Conservation (phyloP, 2,888 invertebrate genomes). For the Mesorhabditis spiculigera region DNA sequence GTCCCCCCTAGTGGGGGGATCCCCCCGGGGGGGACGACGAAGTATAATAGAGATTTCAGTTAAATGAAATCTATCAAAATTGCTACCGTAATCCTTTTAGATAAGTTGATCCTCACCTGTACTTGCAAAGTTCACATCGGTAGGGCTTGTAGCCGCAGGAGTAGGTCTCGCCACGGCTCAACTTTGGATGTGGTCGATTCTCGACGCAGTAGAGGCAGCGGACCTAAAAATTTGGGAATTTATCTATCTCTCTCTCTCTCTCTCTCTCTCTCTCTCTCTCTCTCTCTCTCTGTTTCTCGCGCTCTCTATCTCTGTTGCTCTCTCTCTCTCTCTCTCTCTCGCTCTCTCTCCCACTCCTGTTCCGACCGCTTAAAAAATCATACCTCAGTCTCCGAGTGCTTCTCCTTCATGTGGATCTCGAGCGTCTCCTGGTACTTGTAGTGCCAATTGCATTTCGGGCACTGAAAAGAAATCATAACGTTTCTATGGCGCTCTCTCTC, state of each 20-base stretch:
- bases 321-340: slow-evolving; percentile 40
- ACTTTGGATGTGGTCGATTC: slow-evolving; percentile 91
- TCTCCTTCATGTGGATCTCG: slow-evolving; percentile 99
- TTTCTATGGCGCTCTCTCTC: neutral
- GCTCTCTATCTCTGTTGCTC: too few species aligned
- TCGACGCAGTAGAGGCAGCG: slow-evolving; percentile 97
- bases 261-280: too few species aligned
- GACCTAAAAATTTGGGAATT: slow-evolving; percentile 67
- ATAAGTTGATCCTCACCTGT: slow-evolving; percentile 66
- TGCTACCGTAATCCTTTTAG: too few species aligned
- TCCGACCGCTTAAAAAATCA: neutral
- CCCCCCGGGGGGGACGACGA: too few species aligned
- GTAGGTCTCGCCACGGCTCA: slow-evolving; percentile 96
- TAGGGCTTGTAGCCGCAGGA: slow-evolving; percentile 88
- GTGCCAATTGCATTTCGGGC: slow-evolving; percentile 99
- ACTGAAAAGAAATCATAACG: slow-evolving; percentile 90
- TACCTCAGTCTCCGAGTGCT: slow-evolving; percentile 70
- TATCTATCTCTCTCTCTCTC: too few species aligned
- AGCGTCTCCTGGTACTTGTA: slow-evolving; percentile 99
- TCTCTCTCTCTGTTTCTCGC: too few species aligned
- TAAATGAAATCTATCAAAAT: too few species aligned
- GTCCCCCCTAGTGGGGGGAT: too few species aligned
- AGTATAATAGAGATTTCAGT: too few species aligned
- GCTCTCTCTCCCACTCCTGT: too few species aligned
- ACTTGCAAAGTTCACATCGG: slow-evolving; percentile 61